Conservation (phyloP, 2,797 vertebrate species). For the Glossophaga mutica region DNA sequence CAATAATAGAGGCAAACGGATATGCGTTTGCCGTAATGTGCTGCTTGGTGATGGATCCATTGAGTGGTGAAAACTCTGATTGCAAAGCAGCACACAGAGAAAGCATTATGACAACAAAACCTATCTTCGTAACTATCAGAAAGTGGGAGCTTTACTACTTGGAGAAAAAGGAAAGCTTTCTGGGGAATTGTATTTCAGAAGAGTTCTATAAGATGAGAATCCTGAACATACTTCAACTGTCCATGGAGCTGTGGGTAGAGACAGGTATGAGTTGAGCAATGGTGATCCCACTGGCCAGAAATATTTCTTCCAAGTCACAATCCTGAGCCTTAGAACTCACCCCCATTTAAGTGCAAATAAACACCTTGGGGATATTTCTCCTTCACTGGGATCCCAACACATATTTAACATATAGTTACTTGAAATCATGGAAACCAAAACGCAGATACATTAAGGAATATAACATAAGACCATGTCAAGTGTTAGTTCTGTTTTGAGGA, state of each 20-base stretch:
- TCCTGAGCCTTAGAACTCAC: neutral
- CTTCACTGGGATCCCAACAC: neutral
- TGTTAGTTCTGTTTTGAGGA: neutral
- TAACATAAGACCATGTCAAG: neutral
- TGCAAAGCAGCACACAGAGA: constrained; percentile 71
- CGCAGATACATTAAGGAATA: neutral
- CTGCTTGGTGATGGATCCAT: constrained; percentile 73
- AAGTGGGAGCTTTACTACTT: constrained; percentile 60
- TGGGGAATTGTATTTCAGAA: constrained; percentile 45
- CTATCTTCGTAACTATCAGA: constrained; percentile 49
- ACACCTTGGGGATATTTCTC: neutral
- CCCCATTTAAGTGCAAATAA: neutral
- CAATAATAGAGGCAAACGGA: constrained; percentile 80
- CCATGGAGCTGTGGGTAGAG: neutral
- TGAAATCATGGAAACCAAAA: constrained; percentile 2
- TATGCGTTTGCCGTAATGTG: constrained; percentile 76
- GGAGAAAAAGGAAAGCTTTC: constrained; percentile 60
- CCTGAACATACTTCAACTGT: neutral
- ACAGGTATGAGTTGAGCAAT: neutral
- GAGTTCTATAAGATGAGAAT: constrained; percentile 34
- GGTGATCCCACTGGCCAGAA: neutral
- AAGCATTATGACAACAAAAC: constrained; percentile 54
- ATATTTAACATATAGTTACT: neutral
- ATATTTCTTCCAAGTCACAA: neutral
- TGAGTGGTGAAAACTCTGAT: constrained; percentile 51